Conservation (phyloP, 2,888 invertebrate species). For the Philaethria dido region DNA sequence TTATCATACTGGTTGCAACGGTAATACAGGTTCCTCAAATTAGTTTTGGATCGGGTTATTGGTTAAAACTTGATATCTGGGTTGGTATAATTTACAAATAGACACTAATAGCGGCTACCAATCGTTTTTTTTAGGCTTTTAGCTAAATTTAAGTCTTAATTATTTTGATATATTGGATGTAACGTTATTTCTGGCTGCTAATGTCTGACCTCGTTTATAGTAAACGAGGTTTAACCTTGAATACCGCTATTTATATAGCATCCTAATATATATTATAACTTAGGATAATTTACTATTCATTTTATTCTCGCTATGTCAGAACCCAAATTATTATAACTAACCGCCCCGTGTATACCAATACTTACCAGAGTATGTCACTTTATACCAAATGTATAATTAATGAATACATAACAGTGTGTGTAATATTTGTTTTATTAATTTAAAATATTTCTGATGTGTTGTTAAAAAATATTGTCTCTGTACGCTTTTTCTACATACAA, state of each 20-base stretch:
- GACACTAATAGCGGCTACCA: background rate
- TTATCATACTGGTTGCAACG: background rate
- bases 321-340: too few species aligned
- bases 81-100: background rate
- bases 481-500: too few species aligned
- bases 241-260: background rate
- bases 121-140: background rate
- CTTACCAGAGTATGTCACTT: too few species aligned
- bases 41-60: background rate
- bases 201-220: background rate
- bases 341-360: too few species aligned
- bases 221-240: background rate
- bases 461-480: too few species aligned
- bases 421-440: too few species aligned
- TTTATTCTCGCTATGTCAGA: too few species aligned
- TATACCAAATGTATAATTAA: too few species aligned
- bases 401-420: too few species aligned
- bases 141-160: background rate
- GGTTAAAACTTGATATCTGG: conserved; percentile 8
- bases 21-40: conserved; percentile 14
- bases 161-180: background rate
- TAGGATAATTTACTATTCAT: too few species aligned
- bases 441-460: too few species aligned
- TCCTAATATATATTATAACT: too few species aligned
- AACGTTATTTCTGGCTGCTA: background rate